Conservation (phyloP, 2,113 vertebrate species). For the Clinocottus analis region DNA sequence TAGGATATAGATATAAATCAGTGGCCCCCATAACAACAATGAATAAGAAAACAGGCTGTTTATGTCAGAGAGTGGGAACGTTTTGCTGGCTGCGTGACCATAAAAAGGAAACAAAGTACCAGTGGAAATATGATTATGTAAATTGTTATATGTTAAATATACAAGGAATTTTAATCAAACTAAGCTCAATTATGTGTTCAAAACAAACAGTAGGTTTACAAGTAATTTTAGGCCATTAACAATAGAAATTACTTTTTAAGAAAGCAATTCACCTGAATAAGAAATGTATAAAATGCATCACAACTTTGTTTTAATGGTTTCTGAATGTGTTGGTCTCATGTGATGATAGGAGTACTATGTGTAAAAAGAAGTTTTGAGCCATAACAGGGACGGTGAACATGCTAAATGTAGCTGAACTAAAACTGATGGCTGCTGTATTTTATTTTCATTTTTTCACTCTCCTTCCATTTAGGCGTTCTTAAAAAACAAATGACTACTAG, state of each 20-base stretch:
- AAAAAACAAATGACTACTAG: not conserved
- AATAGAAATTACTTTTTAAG: not conserved
- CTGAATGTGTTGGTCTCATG: not conserved
- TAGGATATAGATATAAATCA: conserved; percentile 36
- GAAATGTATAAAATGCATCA: not conserved
- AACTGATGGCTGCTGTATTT: not conserved
- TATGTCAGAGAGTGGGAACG: conserved; percentile 13
- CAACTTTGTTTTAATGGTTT: not conserved
- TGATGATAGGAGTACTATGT: not conserved
- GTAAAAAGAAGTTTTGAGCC: conserved; percentile 4
- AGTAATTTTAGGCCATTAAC: not conserved
- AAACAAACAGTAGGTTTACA: not conserved
- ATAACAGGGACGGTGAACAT: not conserved
- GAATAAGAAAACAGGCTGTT: conserved; percentile 31
- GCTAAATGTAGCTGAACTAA: not conserved
- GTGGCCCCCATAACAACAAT: conserved; percentile 27
- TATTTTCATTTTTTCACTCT: not conserved
- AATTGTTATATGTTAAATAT: conserved; percentile 11
- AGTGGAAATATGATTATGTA: conserved; percentile 10
- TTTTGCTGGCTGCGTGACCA: conserved; percentile 11
- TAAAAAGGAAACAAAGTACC: conserved; percentile 12
- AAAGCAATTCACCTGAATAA: not conserved
- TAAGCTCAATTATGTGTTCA: conserved; percentile 10
- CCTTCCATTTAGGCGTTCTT: not conserved
- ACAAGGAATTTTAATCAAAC: not conserved